These are phyloP conservation scores for Scomberomorus guttatus DNA, from an alignment of 2,797 vertebrate genomes.

Conservation along the genomic window DNA sequence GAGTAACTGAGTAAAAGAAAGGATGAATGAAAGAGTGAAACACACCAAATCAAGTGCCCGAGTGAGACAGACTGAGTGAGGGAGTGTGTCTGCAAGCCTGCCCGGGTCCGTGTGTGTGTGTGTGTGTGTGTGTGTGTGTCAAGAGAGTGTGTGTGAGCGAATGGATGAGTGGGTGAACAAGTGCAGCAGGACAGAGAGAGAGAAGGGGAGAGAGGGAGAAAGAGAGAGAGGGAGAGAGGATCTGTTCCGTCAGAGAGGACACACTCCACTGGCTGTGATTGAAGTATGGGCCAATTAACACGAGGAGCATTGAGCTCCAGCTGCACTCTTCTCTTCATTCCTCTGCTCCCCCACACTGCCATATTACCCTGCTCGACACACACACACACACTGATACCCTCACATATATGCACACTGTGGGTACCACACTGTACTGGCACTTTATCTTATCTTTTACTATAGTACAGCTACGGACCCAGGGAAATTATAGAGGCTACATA, in stretches of 20 bases:
- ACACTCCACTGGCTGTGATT: slow-evolving; percentile 85
- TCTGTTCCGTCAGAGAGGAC: slow-evolving; percentile 84
- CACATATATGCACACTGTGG: slow-evolving; percentile 52
- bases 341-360: slow-evolving; percentile 70
- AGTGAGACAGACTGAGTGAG: slow-evolving; percentile 39
- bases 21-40: slow-evolving; percentile 52
- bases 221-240: slow-evolving; percentile 64
- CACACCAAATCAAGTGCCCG: slow-evolving; percentile 40
- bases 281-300: slow-evolving; percentile 86
- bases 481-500: slow-evolving; percentile 63
- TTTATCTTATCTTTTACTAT: slow-evolving; percentile 71
- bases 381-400: slow-evolving; percentile 42
- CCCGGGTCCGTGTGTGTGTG: slow-evolving; percentile 2
- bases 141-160: slow-evolving; percentile 15
- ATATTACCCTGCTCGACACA: slow-evolving; percentile 68
- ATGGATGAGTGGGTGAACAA: slow-evolving; percentile 71
- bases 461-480: slow-evolving; percentile 59
- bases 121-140: slow-evolving; percentile 12
- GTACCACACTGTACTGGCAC: slow-evolving; percentile 58
- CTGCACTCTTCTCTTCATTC: slow-evolving; percentile 83
- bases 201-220: slow-evolving; percentile 26
- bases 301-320: slow-evolving; percentile 83
- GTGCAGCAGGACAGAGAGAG: slow-evolving; percentile 65
- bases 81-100: slow-evolving; percentile 23
- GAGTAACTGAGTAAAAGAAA: slow-evolving; percentile 42